Conservation (phyloP, 2,113 vertebrate genomes). For the Sylvia atricapilla region DNA sequence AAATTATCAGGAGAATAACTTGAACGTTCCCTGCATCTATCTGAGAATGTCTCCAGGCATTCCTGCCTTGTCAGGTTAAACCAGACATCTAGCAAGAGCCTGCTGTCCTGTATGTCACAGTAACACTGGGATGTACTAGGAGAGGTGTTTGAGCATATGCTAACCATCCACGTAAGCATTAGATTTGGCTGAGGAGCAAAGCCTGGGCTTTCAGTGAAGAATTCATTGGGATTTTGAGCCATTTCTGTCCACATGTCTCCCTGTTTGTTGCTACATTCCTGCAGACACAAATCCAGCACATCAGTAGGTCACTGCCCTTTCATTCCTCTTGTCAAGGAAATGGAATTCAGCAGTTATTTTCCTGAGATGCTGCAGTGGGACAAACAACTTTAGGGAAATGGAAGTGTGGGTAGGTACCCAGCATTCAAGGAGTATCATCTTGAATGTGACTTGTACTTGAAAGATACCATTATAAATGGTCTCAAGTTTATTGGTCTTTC, state of each 20-base stretch:
- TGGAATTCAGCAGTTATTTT: neutral
- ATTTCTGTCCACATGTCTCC: rapidly evolving
- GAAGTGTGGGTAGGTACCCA: neutral
- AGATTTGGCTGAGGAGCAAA: neutral
- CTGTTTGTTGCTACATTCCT: rapidly evolving
- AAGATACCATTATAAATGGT: neutral
- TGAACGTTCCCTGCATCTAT: neutral
- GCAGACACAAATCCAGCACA: neutral
- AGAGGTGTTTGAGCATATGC: neutral
- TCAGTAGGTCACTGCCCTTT: neutral
- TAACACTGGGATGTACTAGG: neutral
- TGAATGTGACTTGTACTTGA: neutral
- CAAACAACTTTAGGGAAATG: neutral
- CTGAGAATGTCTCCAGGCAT: rapidly evolving
- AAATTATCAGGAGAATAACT: neutral
- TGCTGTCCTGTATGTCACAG: neutral
- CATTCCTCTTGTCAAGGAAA: neutral
- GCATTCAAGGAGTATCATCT: neutral
- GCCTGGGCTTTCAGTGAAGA: neutral
- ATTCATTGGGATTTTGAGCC: neutral
- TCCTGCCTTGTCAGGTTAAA: neutral
- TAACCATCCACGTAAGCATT: rapidly evolving
- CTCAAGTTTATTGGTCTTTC: neutral
- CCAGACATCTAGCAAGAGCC: neutral
- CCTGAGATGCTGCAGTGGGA: neutral